Base-by-base conservation (phyloP, 2,888 invertebrate genomes). In the Leptopilina syphax region DNA sequence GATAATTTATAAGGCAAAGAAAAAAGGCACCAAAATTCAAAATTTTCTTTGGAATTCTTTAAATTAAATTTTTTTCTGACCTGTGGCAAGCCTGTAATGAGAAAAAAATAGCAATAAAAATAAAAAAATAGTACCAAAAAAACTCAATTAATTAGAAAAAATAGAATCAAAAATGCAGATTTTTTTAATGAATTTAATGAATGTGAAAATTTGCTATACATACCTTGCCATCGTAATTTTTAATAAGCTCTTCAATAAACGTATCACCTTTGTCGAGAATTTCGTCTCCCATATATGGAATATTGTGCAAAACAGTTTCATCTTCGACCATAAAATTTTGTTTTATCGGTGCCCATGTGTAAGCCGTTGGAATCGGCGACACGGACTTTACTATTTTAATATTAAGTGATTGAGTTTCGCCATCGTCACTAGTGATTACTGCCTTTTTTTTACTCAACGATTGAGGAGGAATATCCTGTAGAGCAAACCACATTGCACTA, bases 261-360 rank as follows among this genome's bases (percentile, higher is more conserved):
- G 97, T 96, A 76, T 97, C 97, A 92, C 99, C 98, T 92, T 98
- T 97, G 91, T 99, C 98, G 73, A 98, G 93, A 80, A 98, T 96
- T 91, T 99, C 98, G 91, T 99, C 99, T 0, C 98, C 99, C 98
- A 99, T 98, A 91, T 99, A 99, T 0, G 99, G 99, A 90, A 99
- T 99, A 92, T 99, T 99, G 92, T 99, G 98, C 10, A 99, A 93
- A 24, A 98, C 98, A 0, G 98, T 98, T 93, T 99, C 99, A 92
- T 99, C 99, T 91, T 99, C 98, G 0, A 98, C 98, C 97, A 98
- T 97, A 88, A 98, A 98, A 92, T 99, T 99, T 91, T 98, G 98
- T 91, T 98, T 98, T 8, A 98, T 96, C 0, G 98, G 98, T 0
- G 98, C 98, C 99, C 99, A 99, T 0, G 97, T 98, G 90, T 98